These are phyloP conservation scores for Ditylenchus dipsaci DNA, from an alignment of 1,140 invertebrate genomes.

Conservation along the genomic window DNA sequence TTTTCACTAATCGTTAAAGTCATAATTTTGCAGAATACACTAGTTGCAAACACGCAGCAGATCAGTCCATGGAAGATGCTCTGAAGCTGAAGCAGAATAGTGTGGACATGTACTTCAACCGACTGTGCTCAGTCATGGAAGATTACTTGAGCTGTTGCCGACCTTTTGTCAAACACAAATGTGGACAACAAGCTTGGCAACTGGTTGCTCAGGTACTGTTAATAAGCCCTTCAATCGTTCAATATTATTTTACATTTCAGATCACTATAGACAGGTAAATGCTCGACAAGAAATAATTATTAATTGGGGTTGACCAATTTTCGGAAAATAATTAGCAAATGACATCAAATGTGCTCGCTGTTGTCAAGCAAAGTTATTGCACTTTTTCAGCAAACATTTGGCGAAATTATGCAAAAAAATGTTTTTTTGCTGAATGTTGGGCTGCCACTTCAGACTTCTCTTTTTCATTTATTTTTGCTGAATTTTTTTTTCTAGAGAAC, in stretches of 20 bases:
- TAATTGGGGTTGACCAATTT: too few species aligned
- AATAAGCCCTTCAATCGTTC: not conserved
- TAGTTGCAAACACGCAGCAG: constrained; percentile 23
- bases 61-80: constrained; percentile 30
- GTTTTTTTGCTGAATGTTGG: too few species aligned
- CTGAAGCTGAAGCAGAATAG: constrained; percentile 21
- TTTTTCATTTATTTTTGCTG: too few species aligned
- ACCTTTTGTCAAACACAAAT: constrained; percentile 34
- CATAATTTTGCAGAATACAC: constrained; percentile 10
- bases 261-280: not conserved
- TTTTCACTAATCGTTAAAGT: not conserved
- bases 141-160: constrained; percentile 37
- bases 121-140: constrained; percentile 30
- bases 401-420: too few species aligned
- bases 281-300: too few species aligned
- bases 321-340: too few species aligned
- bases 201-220: constrained; percentile 31
- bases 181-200: constrained; percentile 30
- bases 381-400: too few species aligned
- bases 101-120: constrained; percentile 25
- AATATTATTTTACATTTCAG: constrained; percentile 1
- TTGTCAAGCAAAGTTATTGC: too few species aligned
- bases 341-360: too few species aligned
- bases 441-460: too few species aligned
- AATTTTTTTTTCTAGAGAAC: too few species aligned